Percentiles rank a stretch among this genome's conserved stretches.
phyloP scores from a whole-genome alignment of 2,113 vertebrate genomes.

The Myxocyprinus asiaticus region DNA sequence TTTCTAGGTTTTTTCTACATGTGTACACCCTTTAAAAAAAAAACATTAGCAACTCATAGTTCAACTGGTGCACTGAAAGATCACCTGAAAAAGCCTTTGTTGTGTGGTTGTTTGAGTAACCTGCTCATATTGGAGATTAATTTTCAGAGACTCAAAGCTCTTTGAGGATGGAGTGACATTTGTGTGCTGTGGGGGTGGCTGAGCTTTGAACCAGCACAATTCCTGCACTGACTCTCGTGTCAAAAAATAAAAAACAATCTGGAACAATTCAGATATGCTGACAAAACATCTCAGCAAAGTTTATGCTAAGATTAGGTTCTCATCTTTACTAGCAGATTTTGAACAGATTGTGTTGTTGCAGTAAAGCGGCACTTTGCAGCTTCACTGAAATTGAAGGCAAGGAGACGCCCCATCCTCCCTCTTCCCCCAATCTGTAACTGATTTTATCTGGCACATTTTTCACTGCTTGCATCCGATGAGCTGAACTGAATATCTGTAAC shows the following conservation, averaged over 20 bases:
- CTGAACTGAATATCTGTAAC: conserved; percentile 32
- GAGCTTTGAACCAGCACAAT: conserved; percentile 45
- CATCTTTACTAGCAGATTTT: neutral
- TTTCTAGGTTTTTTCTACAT: too few relatives aligned
- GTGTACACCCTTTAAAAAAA: too few relatives aligned
- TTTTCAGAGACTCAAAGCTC: conserved; percentile 21
- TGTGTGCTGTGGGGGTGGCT: conserved; percentile 24
- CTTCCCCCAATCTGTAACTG: neutral
- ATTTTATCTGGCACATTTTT: conserved; percentile 34
- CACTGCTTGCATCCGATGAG: conserved; percentile 30
- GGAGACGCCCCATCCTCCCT: neutral
- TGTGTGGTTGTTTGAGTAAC: conserved; percentile 21
- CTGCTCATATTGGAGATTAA: too few relatives aligned
- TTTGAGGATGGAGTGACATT: conserved; percentile 46
- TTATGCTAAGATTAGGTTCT: neutral
- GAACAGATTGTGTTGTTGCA: neutral
- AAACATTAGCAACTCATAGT: too few relatives aligned
- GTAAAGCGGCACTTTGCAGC: neutral
- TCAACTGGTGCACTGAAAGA: neutral
- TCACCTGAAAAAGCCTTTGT: neutral
- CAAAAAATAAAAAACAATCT: conserved; percentile 29
- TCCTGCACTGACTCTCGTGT: conserved; percentile 18
- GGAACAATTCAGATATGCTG: conserved; percentile 3
- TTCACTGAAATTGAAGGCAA: conserved; percentile 29
- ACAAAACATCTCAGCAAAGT: conserved; percentile 19